Evolutionary conservation across 2,888 invertebrate genomes (phyloP).

Genomic region (Schizaphis graminum): DNA sequence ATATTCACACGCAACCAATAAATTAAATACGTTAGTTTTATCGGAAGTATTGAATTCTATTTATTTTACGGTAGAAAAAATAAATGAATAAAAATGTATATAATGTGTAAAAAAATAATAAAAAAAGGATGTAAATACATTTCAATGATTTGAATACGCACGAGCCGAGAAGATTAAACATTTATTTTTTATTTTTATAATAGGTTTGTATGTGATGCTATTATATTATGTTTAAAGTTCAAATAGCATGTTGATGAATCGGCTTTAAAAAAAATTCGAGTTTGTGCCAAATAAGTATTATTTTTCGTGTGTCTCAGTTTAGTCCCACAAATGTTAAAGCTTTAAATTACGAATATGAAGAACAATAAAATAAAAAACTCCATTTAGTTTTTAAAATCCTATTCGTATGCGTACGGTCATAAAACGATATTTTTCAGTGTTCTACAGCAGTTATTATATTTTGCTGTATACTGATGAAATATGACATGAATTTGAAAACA

Average conservation of each 20-base stretch:
- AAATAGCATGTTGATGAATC: neutral
- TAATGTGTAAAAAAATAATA: neutral
- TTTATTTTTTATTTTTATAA: neutral
- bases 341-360: neutral
- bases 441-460: neutral
- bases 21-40: neutral
- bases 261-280: neutral
- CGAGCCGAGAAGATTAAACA: neutral
- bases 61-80: neutral
- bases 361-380: neutral
- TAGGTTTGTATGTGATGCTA: neutral
- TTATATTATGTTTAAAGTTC: neutral
- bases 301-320: neutral
- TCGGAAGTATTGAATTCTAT: neutral
- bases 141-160: neutral
- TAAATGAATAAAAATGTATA: neutral
- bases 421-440: slow-evolving; percentile 27
- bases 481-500: slow-evolving; percentile 4
- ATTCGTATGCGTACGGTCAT: neutral
- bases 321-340: neutral
- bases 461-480: neutral
- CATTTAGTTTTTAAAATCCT: slow-evolving; percentile 8
- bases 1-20: neutral
- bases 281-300: slow-evolving; percentile 27
- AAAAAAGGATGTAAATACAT: neutral